Base-by-base conservation (phyloP, 2,113 vertebrate genomes). In the Microcebus ravelobensis region DNA sequence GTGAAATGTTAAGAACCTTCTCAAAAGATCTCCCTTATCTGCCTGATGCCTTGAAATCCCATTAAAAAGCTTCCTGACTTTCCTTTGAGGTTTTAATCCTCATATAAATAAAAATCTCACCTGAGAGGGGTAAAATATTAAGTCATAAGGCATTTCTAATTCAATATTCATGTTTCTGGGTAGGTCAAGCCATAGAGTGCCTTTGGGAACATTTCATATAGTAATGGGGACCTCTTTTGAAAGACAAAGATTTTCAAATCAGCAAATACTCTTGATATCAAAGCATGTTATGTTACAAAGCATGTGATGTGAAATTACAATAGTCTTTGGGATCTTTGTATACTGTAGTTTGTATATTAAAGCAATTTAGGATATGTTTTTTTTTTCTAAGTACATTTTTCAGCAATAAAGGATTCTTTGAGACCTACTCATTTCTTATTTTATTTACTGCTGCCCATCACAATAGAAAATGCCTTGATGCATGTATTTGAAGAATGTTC, bases 1-100 rank as follows among this genome's bases (percentile, higher is more conserved):
- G 34, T 59, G 87, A 96, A 94, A 94, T 65, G 42, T 90, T 94
- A 94, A 87, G 61, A 95, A 91, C 6, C 10, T 86, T 48, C 74
- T 92, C 57, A 92, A 59, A 95, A 95, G 18, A 84, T 85, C 65
- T 94, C 15, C 36, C n/a, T 85, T 73, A 83, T 42, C 85, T 76
- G 13, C 21, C 77, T 71, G 12, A 85, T 94, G 55, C 14, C 36
- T 90, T 95, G 48, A 96, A 79, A 73, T 48, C n/a, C 20, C 65
- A 57, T 91, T 61, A 73, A 92, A 27, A 91, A 93, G 6, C 14
- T 82, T 82, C 20, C 23, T 65, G 4, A 13, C 61, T 90, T 87
- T 91, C 59, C 27, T 65, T 77, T 70, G 36, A 82, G 80, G 31
- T 14, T 92, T 96, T 84, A 87, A 83, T 90, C 34, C 48, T 87